Evolutionary conservation across 2,888 invertebrate species (phyloP).

Genomic region (Nomada flava): DNA sequence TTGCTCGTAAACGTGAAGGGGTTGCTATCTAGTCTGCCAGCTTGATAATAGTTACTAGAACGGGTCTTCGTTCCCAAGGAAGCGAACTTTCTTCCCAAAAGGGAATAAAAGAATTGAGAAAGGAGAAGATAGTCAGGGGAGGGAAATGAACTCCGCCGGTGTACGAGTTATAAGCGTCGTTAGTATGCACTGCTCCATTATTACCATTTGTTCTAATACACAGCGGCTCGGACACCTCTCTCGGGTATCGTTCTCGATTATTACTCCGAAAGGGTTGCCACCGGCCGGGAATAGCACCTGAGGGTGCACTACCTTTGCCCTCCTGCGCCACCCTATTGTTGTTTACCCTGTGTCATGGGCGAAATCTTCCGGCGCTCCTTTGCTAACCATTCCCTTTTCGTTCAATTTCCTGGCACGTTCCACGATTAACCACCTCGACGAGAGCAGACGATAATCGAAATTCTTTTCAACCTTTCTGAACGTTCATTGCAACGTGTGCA

Average conservation of each 20-base stretch:
- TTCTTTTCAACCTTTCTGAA: not conserved
- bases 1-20: slow-evolving; percentile 9
- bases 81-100: not conserved
- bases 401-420: slow-evolving; percentile 19
- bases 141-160: slow-evolving; percentile 41
- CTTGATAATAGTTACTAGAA: not conserved
- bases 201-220: slow-evolving; percentile 83
- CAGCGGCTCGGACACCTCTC: slow-evolving; percentile 76
- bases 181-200: slow-evolving; percentile 79
- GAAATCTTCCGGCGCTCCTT: slow-evolving; percentile 66
- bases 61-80: not conserved
- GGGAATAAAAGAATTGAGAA: no score
- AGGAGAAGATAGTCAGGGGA: slow-evolving; percentile 18
- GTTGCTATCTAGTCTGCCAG: not conserved
- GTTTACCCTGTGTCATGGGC: slow-evolving; percentile 33
- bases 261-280: slow-evolving; percentile 83
- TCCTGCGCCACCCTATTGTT: slow-evolving; percentile 56
- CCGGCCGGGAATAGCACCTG: slow-evolving; percentile 80
- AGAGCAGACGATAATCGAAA: not conserved
- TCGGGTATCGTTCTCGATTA: slow-evolving; percentile 83
- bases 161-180: slow-evolving; percentile 74
- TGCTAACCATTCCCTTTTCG: slow-evolving; percentile 33
- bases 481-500: no score
- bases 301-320: slow-evolving; percentile 78
- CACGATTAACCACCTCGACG: not conserved